phyloP scores from a whole-genome alignment of 2,113 vertebrate genomes.

The Eonycteris spelaea region DNA sequence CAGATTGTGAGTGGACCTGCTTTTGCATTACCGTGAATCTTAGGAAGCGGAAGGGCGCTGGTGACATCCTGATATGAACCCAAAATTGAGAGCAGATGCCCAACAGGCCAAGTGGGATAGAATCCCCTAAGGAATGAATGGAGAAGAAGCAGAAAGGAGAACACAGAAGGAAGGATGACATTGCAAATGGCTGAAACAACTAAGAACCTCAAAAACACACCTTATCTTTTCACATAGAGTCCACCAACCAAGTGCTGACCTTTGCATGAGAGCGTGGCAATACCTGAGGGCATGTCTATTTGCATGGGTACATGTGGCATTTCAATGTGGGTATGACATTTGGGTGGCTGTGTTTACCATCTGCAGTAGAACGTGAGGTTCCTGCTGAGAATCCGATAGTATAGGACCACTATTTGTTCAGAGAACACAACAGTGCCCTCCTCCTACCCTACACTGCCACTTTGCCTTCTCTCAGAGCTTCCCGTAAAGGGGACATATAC shows the following conservation, averaged over 20 bases:
- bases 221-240: background rate
- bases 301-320: background rate
- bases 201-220: background rate
- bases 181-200: background rate
- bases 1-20: background rate
- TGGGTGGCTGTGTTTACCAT: background rate
- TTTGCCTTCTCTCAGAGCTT: background rate
- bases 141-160: background rate
- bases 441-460: background rate
- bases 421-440: background rate
- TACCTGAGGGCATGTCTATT: background rate
- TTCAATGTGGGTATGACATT: background rate
- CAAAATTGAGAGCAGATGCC: slow-evolving; percentile 24
- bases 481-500: background rate
- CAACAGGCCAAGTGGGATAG: background rate
- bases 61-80: background rate
- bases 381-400: background rate
- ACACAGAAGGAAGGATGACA: background rate
- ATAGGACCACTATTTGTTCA: background rate
- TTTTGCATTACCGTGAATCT: background rate
- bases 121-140: background rate
- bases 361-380: background rate
- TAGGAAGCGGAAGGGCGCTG: background rate
- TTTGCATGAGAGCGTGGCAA: background rate
- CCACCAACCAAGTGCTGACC: background rate